Conservation (phyloP, 2,113 vertebrate genomes). For the Triplophysa dalaica region DNA sequence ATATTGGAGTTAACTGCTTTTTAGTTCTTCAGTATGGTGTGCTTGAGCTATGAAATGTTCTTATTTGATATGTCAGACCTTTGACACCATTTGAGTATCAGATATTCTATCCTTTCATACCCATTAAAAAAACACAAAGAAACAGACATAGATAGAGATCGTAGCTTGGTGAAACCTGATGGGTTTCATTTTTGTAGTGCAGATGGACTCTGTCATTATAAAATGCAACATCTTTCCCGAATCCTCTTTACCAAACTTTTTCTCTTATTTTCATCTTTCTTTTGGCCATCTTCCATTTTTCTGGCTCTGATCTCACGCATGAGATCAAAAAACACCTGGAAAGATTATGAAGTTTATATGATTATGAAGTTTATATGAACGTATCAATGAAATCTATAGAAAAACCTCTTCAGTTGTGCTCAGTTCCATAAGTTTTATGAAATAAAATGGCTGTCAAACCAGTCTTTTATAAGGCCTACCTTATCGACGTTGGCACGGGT, state of each 20-base stretch:
- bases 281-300: conserved; percentile 92
- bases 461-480: conserved; percentile 63
- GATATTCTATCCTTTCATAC: conserved; percentile 8
- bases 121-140: background rate
- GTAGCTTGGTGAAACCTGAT: conserved; percentile 19
- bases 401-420: too few species aligned
- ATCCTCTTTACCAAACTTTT: conserved; percentile 89
- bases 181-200: background rate
- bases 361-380: background rate
- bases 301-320: conserved; percentile 89
- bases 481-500: conserved; percentile 89
- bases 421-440: too few species aligned
- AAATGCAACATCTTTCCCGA: conserved; percentile 91
- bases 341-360: background rate
- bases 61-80: conserved; percentile 23
- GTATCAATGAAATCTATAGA: background rate
- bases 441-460: background rate
- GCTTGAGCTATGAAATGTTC: conserved; percentile 16
- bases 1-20: background rate
- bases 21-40: background rate
- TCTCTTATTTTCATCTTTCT: conserved; percentile 88
- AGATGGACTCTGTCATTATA: conserved; percentile 74
- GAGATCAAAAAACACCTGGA: conserved; percentile 86
- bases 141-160: conserved; percentile 1
- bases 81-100: conserved; percentile 28